Evolutionary conservation across 1,140 invertebrate species (phyloP), one percentile per base, ranked within the genome.

Genomic region (Triops longicaudatus): DNA sequence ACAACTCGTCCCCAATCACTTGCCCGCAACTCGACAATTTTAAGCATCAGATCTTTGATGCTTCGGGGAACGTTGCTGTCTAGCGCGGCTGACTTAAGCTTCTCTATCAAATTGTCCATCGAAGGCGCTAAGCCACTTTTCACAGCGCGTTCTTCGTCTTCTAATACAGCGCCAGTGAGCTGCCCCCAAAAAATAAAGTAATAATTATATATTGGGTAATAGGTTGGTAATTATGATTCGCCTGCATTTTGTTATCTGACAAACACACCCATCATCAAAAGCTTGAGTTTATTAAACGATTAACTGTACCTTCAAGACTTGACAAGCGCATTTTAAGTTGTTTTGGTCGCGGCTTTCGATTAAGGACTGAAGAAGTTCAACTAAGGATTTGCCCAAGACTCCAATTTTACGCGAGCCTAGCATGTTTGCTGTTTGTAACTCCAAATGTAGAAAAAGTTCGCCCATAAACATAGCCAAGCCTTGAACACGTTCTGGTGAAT

Each of bases 261-360:
- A n/a, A n/a, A n/a, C n/a, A n/a, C n/a, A n/a, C n/a, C n/a, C n/a
- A n/a, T n/a, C n/a, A n/a, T n/a, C n/a, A n/a, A n/a, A n/a, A n/a
- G n/a, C n/a, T n/a, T n/a, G n/a, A n/a, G n/a, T n/a, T n/a, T n/a
- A n/a, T n/a, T n/a, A n/a, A n/a, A n/a, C n/a, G n/a, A n/a, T n/a
- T n/a, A n/a, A n/a, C n/a, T 26, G 31, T 81, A 85, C 86, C 79
- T 88, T 88, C 10, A 88, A 79, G 41, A 86, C 85, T 82, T 87
- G 86, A 80, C 87, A 87, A 76, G 86, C 84, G 81, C 85, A 87
- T 78, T 87, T 87, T 1, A 80, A 73, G 74, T 80, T 80, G 31
- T 78, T 77, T 73, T 77, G 27, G 26, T 73, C 76, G 22, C 76
- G 42, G 72, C 74, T 76, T 22, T 77, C 26, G 26, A 80, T 41